phyloP scores from a whole-genome alignment of 2,113 vertebrate species.

The Psophia crepitans region DNA sequence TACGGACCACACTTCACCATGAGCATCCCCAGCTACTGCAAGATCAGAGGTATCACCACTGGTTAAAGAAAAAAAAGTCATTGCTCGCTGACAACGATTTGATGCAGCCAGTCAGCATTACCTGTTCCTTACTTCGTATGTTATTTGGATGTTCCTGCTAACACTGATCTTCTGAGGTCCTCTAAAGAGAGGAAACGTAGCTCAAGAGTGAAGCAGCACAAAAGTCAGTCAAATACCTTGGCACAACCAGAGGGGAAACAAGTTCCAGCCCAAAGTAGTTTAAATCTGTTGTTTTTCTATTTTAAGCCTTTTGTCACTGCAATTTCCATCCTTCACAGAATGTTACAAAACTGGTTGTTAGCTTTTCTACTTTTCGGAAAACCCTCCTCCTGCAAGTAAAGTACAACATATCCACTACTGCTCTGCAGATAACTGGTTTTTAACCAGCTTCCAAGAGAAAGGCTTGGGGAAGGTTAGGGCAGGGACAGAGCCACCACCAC shows the following conservation, averaged over 20 bases:
- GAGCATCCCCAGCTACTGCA: background rate
- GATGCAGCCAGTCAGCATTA: background rate
- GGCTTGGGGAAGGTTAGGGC: background rate
- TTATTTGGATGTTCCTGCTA: background rate
- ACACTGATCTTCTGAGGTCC: background rate
- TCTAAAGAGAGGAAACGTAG: background rate
- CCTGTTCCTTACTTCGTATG: background rate
- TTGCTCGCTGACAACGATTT: background rate
- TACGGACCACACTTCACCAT: background rate
- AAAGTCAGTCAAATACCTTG: background rate
- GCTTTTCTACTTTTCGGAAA: background rate
- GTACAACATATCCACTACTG: rapidly evolving
- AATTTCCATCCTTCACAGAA: background rate
- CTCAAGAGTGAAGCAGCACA: background rate
- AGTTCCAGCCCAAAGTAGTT: background rate
- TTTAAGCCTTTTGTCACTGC: background rate
- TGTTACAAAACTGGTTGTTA: background rate
- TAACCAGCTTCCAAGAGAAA: background rate
- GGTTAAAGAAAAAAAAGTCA: background rate
- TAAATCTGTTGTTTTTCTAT: background rate
- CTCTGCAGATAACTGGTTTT: background rate
- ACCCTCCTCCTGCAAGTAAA: background rate
- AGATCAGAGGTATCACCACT: background rate
- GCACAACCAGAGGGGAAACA: background rate
- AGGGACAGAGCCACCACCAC: background rate